These are phyloP conservation scores for Sander vitreus DNA, from an alignment of 2,113 vertebrate genomes.

Conservation along the genomic window DNA sequence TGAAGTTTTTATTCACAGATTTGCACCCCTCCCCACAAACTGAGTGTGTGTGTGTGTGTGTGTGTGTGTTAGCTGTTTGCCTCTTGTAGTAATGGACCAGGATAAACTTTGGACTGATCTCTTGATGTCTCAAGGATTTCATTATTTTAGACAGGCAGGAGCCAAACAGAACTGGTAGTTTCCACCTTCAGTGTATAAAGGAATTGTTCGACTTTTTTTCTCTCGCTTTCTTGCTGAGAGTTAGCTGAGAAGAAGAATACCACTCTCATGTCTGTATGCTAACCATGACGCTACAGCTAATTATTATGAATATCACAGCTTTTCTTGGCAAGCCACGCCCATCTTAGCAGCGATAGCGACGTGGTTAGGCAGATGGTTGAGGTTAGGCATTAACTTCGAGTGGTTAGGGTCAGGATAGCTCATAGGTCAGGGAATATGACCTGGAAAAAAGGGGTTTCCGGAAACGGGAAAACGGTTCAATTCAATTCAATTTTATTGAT, in stretches of 20 bases:
- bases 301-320: too few species aligned
- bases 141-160: not conserved
- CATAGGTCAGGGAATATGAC: too few species aligned
- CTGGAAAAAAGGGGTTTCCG: too few species aligned
- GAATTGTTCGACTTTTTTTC: not conserved
- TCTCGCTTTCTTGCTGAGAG: not conserved
- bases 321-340: too few species aligned
- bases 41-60: not conserved
- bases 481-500: too few species aligned
- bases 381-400: too few species aligned
- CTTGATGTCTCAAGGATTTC: not conserved
- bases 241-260: not conserved
- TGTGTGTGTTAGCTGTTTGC: slow-evolving; percentile 15
- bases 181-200: slow-evolving; percentile 11
- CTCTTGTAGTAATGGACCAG: slow-evolving; percentile 12
- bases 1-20: slow-evolving; percentile 75
- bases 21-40: slow-evolving; percentile 41
- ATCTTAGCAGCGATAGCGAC: too few species aligned
- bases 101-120: slow-evolving; percentile 8
- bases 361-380: too few species aligned
- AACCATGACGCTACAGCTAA: not conserved
- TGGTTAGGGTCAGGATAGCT: too few species aligned
- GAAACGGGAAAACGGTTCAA: not conserved
- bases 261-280: not conserved
- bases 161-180: not conserved